phyloP scores from a whole-genome alignment of 2,888 invertebrate species.

The Galeopsomyia nigrocyanea region DNA sequence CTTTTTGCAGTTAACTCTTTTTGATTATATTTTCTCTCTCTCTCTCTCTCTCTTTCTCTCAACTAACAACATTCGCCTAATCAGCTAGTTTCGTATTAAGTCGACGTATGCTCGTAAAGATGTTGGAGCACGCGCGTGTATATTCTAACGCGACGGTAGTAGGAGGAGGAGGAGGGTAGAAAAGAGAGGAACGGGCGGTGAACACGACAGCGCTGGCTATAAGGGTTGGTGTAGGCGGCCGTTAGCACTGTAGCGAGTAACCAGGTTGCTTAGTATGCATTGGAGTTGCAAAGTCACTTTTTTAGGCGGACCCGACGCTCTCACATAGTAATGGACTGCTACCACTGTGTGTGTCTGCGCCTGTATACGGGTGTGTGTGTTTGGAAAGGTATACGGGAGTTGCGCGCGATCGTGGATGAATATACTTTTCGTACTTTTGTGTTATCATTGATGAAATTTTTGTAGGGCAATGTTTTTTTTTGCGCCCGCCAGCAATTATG shows the following conservation, averaged over 20 bases:
- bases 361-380: constrained; percentile 20
- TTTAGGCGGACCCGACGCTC: constrained; percentile 58
- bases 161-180: constrained; percentile 4
- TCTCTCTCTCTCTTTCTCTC: no score
- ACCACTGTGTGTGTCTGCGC: constrained; percentile 1
- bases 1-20: no score
- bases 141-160: constrained; percentile 42
- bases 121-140: constrained; percentile 51
- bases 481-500: no score
- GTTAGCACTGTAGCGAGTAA: constrained; percentile 43
- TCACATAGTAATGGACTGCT: constrained; percentile 60
- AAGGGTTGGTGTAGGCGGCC: constrained; percentile 43
- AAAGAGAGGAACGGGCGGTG: constrained; percentile 36
- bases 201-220: constrained; percentile 38
- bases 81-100: constrained; percentile 36
- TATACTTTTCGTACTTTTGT: no score
- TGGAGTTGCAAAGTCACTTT: constrained; percentile 66
- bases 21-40: no score
- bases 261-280: constrained; percentile 67
- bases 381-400: constrained; percentile 1
- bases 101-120: constrained; percentile 56
- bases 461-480: no score
- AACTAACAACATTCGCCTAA: constrained; percentile 4
- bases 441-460: constrained; percentile 2
- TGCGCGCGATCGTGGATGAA: no score